Percentiles rank a stretch among this genome's conserved stretches.
These are phyloP conservation scores for Anarrhichthys ocellatus DNA, from an alignment of 2,113 vertebrate species.

Conservation along the genomic window DNA sequence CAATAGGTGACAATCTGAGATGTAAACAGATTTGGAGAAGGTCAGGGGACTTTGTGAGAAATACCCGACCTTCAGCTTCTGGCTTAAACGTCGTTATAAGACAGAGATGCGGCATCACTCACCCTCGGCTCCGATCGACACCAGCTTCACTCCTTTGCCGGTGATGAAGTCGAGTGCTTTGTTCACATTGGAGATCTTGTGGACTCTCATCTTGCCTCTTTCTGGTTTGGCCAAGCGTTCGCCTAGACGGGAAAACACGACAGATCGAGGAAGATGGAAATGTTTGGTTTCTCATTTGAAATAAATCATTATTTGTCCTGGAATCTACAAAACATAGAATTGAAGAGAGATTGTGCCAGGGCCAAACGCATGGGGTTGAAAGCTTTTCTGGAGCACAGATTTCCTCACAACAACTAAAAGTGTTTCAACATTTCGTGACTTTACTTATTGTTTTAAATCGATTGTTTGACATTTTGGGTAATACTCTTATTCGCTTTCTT, in stretches of 20 bases:
- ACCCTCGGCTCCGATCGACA: slow-evolving; percentile 99
- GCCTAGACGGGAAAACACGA: slow-evolving; percentile 78
- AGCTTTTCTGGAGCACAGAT: not conserved
- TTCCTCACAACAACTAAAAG: not conserved
- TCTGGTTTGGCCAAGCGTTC: slow-evolving; percentile 98
- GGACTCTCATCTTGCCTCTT: slow-evolving; percentile 97
- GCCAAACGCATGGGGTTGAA: not conserved
- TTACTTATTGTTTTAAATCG: not conserved
- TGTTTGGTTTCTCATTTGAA: not conserved
- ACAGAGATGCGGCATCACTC: slow-evolving; percentile 49
- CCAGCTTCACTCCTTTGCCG: slow-evolving; percentile 97
- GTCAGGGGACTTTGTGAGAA: slow-evolving; percentile 8
- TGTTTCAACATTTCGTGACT: not conserved
- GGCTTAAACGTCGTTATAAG: not conserved
- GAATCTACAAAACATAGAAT: not conserved
- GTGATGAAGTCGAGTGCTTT: slow-evolving; percentile 97
- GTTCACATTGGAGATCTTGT: slow-evolving; percentile 99
- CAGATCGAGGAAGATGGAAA: not conserved
- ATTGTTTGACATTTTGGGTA: not conserved
- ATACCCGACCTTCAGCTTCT: not conserved
- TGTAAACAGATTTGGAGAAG: slow-evolving; percentile 11
- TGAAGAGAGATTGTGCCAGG: not conserved
- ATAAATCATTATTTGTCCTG: not conserved
- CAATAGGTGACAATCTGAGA: not conserved
- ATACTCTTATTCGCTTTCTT: not conserved